phyloP scores from a whole-genome alignment of 2,797 vertebrate genomes.

The Enteromius unitaeniatus region DNA sequence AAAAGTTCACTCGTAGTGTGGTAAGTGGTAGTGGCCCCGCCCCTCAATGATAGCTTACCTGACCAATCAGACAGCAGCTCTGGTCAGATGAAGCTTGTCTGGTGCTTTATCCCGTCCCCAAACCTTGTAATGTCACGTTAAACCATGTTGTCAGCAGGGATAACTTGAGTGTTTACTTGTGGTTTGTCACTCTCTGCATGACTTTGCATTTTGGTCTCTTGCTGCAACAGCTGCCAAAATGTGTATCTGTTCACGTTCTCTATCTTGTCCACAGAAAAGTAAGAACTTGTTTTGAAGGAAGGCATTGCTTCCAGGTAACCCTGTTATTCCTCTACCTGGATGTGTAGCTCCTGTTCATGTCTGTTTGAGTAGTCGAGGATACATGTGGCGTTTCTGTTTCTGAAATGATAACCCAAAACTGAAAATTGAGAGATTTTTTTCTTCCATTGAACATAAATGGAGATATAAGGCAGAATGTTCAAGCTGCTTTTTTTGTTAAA shows the following conservation, averaged over 20 bases:
- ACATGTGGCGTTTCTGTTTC: background rate
- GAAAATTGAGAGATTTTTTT: background rate
- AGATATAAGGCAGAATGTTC: background rate
- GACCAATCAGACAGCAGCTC: conserved; percentile 50
- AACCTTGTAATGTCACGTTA: conserved; percentile 43
- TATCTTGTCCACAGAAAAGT: conserved; percentile 77
- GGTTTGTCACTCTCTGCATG: conserved; percentile 40
- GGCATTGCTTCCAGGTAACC: conserved; percentile 75
- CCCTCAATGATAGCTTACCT: conserved; percentile 17
- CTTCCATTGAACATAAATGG: background rate
- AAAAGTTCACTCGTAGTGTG: conserved; percentile 85
- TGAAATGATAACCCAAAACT: background rate
- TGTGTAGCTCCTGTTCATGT: conserved; percentile 18
- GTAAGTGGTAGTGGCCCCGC: conserved; percentile 74
- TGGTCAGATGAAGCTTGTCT: conserved; percentile 52
- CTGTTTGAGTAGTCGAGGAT: background rate
- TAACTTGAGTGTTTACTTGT: conserved; percentile 34
- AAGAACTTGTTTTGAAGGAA: conserved; percentile 83
- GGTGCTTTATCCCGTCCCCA: conserved; percentile 35
- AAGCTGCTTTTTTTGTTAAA: background rate
- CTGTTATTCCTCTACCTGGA: conserved; percentile 5
- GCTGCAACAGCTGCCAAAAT: conserved; percentile 41
- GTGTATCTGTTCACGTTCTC: conserved; percentile 28
- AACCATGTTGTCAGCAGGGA: conserved; percentile 14
- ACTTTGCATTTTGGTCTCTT: conserved; percentile 37